These are phyloP conservation scores for Probosciger aterrimus DNA, from an alignment of 2,113 vertebrate genomes.

Conservation along the genomic window DNA sequence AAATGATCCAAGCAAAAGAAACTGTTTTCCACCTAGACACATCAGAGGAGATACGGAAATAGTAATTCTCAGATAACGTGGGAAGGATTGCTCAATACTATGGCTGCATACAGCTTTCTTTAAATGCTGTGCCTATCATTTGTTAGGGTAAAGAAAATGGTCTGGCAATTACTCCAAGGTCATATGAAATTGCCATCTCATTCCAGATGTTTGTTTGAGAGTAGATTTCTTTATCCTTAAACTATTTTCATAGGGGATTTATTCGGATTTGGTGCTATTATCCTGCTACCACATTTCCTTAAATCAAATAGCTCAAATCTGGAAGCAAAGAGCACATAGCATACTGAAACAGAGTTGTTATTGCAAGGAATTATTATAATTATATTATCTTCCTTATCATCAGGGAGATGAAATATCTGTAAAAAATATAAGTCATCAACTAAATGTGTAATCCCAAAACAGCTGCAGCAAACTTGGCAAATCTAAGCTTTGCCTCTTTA, in stretches of 20 bases:
- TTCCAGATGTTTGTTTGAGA: background rate
- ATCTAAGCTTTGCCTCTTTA: background rate
- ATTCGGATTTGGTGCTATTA: background rate
- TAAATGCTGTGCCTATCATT: background rate
- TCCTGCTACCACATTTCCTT: background rate
- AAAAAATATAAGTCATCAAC: background rate
- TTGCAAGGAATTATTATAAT: background rate
- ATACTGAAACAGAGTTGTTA: background rate
- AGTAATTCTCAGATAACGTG: background rate
- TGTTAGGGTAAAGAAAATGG: background rate
- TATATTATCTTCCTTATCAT: background rate
- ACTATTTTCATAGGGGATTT: background rate
- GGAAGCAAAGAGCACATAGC: background rate
- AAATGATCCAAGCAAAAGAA: background rate
- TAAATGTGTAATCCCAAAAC: background rate
- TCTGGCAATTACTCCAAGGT: background rate
- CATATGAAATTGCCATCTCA: background rate
- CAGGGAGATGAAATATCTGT: background rate
- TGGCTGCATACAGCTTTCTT: background rate
- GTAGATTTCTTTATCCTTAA: background rate
- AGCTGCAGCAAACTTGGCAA: background rate
- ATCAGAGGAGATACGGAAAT: background rate
- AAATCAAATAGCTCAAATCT: background rate
- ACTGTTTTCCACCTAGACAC: background rate
- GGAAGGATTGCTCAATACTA: background rate